phyloP scores from a whole-genome alignment of 2,888 invertebrate genomes.

The Tethea ocularis region DNA sequence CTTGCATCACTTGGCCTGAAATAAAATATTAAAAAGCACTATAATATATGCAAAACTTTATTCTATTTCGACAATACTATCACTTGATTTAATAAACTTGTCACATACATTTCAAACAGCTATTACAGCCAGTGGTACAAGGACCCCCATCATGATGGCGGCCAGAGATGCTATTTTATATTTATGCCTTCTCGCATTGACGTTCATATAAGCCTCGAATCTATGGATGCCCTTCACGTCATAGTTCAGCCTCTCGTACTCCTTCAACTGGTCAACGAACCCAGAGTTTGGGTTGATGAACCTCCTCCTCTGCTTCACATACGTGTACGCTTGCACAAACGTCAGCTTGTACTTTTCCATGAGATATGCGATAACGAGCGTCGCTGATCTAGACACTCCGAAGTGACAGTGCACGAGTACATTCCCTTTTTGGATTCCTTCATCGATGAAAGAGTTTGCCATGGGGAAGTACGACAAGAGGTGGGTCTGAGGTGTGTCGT shows the following conservation, averaged over 20 bases:
- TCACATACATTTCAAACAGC: conserved; percentile 47
- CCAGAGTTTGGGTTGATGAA: conserved; percentile 98
- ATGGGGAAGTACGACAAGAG: conserved; percentile 77
- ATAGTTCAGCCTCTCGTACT: conserved; percentile 76
- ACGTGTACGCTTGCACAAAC: conserved; percentile 93
- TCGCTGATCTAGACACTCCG: conserved; percentile 96
- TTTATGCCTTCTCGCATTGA: conserved; percentile 67
- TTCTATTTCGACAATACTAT: background rate
- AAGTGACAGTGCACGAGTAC: conserved; percentile 98
- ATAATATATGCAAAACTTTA: background rate
- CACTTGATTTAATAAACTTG: background rate
- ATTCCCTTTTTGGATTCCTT: conserved; percentile 85
- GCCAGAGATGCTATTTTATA: conserved; percentile 71
- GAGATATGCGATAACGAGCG: conserved; percentile 96
- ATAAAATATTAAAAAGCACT: background rate
- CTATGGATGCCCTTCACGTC: conserved; percentile 63
- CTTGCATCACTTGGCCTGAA: background rate
- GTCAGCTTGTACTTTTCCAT: conserved; percentile 94
- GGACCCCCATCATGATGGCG: conserved; percentile 60
- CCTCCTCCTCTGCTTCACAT: conserved; percentile 92
- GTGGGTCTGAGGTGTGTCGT: conserved; percentile 72
- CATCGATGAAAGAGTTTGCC: conserved; percentile 76
- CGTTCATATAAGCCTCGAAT: conserved; percentile 68
- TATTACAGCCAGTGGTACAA: conserved; percentile 67
- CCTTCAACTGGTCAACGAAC: conserved; percentile 95